Percentiles rank a stretch among this genome's conserved stretches.
Evolutionary conservation across 2,888 invertebrate species (phyloP).

Genomic region (Pomacea canaliculata): DNA sequence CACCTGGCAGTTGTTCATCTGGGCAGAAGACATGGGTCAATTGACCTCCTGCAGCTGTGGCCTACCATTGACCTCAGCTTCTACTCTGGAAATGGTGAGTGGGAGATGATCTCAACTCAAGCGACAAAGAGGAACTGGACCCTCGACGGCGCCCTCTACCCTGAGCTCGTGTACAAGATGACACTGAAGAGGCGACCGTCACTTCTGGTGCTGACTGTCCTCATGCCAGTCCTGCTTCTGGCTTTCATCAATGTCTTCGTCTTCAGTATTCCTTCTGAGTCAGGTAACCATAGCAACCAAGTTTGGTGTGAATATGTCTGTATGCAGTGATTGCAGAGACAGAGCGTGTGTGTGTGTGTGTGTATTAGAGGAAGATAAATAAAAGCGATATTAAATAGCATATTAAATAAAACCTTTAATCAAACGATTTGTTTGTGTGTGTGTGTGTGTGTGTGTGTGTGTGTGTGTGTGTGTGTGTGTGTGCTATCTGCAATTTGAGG

Average conservation of each 20-base stretch:
- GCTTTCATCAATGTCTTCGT: slow-evolving; percentile 16
- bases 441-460: slow-evolving; percentile 21
- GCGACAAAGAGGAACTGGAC: neutral
- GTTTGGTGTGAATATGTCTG: too few species aligned
- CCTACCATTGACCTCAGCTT: slow-evolving; percentile 2
- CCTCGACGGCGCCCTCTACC: neutral
- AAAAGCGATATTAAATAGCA: too few species aligned
- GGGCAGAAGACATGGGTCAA: neutral
- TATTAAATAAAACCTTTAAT: neutral
- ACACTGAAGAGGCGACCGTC: slow-evolving; percentile 15
- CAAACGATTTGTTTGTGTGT: neutral
- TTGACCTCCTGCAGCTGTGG: neutral
- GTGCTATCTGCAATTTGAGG: neutral
- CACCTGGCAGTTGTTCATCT: slow-evolving; percentile 2
- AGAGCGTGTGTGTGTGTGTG: too few species aligned
- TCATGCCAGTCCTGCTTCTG: slow-evolving; percentile 16
- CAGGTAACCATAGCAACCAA: neutral
- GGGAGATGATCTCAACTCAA: slow-evolving; percentile 10
- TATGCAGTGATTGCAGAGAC: too few species aligned
- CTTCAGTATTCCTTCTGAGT: slow-evolving; percentile 23
- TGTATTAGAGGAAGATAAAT: too few species aligned
- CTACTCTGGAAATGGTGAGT: slow-evolving; percentile 10
- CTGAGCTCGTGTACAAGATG: neutral
- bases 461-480: slow-evolving; percentile 19
- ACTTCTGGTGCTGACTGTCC: slow-evolving; percentile 11